These are phyloP conservation scores for Calliphora vomitoria DNA, from an alignment of 2,888 invertebrate genomes.

Conservation along the genomic window DNA sequence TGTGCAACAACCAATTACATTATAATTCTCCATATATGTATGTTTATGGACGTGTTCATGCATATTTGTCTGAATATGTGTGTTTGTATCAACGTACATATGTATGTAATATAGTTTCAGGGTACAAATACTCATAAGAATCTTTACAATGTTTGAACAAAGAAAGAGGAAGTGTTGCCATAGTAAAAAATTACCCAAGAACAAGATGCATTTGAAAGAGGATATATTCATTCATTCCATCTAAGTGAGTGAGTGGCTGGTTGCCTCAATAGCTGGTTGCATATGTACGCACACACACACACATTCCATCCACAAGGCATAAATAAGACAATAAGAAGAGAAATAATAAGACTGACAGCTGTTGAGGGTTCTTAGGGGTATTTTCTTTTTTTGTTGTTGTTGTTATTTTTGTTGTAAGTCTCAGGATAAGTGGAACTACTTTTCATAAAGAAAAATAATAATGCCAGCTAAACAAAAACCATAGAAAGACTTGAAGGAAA, in stretches of 20 bases:
- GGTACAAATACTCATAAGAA: conserved; percentile 41
- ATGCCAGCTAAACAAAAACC: conserved; percentile 36
- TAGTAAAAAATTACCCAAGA: conserved; percentile 40
- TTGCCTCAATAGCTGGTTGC: conserved; percentile 19
- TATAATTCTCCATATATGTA: not conserved
- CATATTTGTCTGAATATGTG: not conserved
- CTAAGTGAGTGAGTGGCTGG: conserved; percentile 12
- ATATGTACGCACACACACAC: not conserved
- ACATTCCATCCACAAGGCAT: not conserved
- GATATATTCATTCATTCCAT: not conserved
- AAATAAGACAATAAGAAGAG: conserved; percentile 34
- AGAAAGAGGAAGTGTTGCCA: conserved; percentile 57
- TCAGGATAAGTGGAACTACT: conserved; percentile 60
- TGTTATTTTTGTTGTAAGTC: conserved; percentile 43
- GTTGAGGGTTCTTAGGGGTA: conserved; percentile 41
- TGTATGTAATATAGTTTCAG: conserved; percentile 25
- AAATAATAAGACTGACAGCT: conserved; percentile 57
- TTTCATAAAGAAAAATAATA: conserved; percentile 40
- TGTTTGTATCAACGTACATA: not conserved
- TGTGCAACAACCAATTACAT: not conserved
- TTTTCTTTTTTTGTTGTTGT: too few species aligned
- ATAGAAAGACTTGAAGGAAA: not conserved
- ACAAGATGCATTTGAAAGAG: conserved; percentile 46
- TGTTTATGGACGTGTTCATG: not conserved
- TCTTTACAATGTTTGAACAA: conserved; percentile 24